phyloP scores from a whole-genome alignment of 2,888 invertebrate species.

The Lamellibrachia columna region DNA sequence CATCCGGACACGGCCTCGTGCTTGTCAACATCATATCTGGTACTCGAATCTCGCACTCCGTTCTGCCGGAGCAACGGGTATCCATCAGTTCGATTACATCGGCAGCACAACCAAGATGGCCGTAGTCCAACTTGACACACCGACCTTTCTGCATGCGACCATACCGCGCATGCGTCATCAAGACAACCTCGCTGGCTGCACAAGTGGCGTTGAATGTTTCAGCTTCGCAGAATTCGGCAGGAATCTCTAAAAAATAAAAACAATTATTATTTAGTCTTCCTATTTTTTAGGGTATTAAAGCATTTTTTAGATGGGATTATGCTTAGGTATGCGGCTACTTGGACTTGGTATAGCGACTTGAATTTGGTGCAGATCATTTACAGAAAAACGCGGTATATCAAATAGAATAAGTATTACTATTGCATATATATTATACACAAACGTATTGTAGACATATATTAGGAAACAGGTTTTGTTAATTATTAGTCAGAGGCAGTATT shows the following conservation, averaged over 20 bases:
- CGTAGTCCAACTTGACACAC: constrained; percentile 40
- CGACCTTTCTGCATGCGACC: constrained; percentile 39
- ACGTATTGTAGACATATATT: no score
- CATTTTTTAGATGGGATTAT: no score
- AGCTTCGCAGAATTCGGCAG: constrained; percentile 37
- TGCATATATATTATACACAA: no score
- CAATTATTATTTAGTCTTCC: neutral
- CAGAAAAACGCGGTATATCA: no score
- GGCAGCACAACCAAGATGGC: constrained; percentile 40
- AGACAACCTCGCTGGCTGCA: constrained; percentile 31
- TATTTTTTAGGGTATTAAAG: neutral
- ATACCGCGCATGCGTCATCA: constrained; percentile 37
- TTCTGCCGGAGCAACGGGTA: constrained; percentile 37
- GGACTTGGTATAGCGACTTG: no score
- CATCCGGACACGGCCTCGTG: constrained; percentile 39
- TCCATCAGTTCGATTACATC: constrained; percentile 39
- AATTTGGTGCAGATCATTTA: no score
- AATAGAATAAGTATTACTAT: no score
- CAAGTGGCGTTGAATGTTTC: constrained; percentile 39
- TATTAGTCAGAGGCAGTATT: no score
- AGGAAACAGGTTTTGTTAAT: no score
- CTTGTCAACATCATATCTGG: constrained; percentile 39
- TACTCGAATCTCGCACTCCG: constrained; percentile 36
- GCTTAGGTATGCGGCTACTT: no score
- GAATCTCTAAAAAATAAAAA: constrained; percentile 24